These are phyloP conservation scores for Wiebesia pumilae DNA, from an alignment of 1,140 invertebrate species.

Conservation along the genomic window DNA sequence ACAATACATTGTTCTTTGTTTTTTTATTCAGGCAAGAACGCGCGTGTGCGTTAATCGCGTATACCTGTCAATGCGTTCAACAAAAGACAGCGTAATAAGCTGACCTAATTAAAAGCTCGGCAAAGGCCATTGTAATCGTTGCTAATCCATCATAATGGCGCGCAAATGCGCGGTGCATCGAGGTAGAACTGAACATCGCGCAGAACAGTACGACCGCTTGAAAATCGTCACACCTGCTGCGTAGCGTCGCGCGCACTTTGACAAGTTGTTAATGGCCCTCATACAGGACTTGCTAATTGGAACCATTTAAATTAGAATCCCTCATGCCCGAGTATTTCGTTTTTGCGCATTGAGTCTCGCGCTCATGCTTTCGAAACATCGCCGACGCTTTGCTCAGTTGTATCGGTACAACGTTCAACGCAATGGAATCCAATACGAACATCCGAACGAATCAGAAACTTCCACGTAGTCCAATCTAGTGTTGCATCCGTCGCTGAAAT, in stretches of 20 bases:
- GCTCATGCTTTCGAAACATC: not conserved
- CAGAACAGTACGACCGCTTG: not conserved
- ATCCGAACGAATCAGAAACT: not conserved
- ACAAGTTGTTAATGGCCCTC: slow-evolving; percentile 3
- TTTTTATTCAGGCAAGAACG: not conserved
- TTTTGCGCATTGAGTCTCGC: not conserved
- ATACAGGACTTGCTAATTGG: not conserved
- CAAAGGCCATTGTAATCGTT: not conserved
- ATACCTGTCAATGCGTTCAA: not conserved
- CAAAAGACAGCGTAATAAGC: not conserved
- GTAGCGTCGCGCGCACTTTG: not conserved
- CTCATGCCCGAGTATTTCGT: not conserved
- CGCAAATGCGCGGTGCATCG: not conserved
- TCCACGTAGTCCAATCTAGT: not conserved
- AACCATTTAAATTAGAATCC: not conserved
- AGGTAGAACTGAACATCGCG: not conserved
- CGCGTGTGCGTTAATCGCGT: not conserved
- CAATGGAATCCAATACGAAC: not conserved
- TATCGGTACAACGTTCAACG: not conserved
- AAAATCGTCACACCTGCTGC: slow-evolving; percentile 2
- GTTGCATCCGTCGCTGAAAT: not conserved
- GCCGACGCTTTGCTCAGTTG: not conserved
- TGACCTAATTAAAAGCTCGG: slow-evolving; percentile 37
- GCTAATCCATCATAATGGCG: slow-evolving; percentile 19
- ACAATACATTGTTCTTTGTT: not conserved